Conservation (phyloP, 2,888 invertebrate species). For the Trichopria drosophilae region DNA sequence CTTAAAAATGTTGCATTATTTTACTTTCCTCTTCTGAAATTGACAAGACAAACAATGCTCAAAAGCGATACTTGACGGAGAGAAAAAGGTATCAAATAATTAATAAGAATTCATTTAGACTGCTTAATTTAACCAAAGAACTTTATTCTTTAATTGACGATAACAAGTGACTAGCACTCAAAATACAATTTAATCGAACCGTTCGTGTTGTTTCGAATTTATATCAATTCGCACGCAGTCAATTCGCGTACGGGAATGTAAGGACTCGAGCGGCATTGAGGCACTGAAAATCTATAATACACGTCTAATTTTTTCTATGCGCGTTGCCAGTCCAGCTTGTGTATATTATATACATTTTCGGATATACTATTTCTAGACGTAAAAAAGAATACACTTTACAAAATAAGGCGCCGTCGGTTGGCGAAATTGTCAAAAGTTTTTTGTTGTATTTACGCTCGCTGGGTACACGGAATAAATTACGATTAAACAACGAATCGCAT, state of each 20-base stretch:
- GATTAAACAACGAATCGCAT: too few relatives aligned
- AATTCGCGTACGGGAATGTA: constrained; percentile 31
- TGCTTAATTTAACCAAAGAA: constrained; percentile 49
- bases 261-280: constrained; percentile 19
- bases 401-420: too few relatives aligned
- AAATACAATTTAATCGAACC: constrained; percentile 39
- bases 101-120: too few relatives aligned
- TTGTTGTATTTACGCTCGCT: too few relatives aligned
- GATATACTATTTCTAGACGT: constrained; percentile 16
- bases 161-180: constrained; percentile 58
- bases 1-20: too few relatives aligned
- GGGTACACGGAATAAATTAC: too few relatives aligned
- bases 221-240: neutral
- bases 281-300: constrained; percentile 23
- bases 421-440: too few relatives aligned
- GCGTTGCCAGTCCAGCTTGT: constrained; percentile 9
- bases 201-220: neutral
- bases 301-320: constrained; percentile 16
- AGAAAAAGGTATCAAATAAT: too few relatives aligned
- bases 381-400: constrained; percentile 19
- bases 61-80: too few relatives aligned
- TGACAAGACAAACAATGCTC: too few relatives aligned
- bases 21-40: too few relatives aligned
- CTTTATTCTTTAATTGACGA: constrained; percentile 53
- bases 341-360: constrained; percentile 7